Percentiles rank a stretch among this genome's conserved stretches.
Conservation (phyloP, 2,888 invertebrate genomes). For the Eupelmus urozonus region DNA sequence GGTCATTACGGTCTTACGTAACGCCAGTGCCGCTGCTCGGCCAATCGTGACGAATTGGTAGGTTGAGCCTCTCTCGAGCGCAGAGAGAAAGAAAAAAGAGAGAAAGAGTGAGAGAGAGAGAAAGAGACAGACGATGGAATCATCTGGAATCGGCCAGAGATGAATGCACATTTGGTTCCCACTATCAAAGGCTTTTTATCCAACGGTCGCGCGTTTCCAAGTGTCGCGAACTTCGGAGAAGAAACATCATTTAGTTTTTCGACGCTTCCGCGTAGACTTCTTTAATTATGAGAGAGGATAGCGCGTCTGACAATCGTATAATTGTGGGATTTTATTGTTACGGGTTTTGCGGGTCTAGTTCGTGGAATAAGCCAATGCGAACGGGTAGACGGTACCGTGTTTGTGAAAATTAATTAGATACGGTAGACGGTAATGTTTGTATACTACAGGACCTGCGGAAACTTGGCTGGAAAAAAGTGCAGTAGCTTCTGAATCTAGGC, state of each 20-base stretch:
- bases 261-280: background rate
- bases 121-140: too few relatives aligned
- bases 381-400: too few relatives aligned
- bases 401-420: background rate
- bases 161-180: too few relatives aligned
- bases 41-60: conserved; percentile 49
- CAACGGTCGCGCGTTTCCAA: too few relatives aligned
- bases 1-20: conserved; percentile 69
- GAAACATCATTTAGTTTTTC: background rate
- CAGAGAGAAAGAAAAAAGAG: background rate
- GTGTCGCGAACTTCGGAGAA: background rate
- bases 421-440: too few relatives aligned
- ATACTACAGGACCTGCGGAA: too few relatives aligned
- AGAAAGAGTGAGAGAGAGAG: background rate
- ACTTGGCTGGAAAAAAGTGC: too few relatives aligned
- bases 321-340: too few relatives aligned
- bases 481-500: too few relatives aligned
- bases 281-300: background rate
- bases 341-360: background rate
- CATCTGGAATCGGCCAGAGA: conserved; percentile 1
- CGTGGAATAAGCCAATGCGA: too few relatives aligned
- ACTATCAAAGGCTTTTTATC: too few relatives aligned
- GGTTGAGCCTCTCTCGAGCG: too few relatives aligned
- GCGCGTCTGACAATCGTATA: background rate
- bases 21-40: conserved; percentile 51